A percentile compares a stretch with the other conserved stretches of the same genome.
These are phyloP conservation scores for Caiman crocodilus DNA, from an alignment of 2,797 vertebrate species.

Conservation along the genomic window DNA sequence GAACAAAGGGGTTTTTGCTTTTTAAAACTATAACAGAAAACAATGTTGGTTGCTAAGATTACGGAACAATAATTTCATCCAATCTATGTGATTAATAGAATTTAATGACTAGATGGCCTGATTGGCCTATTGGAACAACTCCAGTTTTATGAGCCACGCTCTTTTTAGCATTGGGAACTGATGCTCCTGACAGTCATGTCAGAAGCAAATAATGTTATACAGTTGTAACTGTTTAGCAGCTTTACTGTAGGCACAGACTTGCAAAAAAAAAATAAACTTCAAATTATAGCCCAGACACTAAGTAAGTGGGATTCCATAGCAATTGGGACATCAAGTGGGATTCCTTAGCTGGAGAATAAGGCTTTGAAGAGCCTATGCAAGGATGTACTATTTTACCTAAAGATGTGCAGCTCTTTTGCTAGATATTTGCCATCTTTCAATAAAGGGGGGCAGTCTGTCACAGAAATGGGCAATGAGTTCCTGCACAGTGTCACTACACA, in stretches of 20 bases:
- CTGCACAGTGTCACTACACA: accelerated
- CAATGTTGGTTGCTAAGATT: not conserved
- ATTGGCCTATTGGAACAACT: not conserved
- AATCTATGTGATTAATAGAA: not conserved
- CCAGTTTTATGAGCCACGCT: not conserved
- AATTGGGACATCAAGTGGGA: accelerated
- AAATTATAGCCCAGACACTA: not conserved
- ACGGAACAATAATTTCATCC: not conserved
- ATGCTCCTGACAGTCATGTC: not conserved
- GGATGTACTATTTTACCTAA: not conserved
- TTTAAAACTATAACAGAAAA: not conserved
- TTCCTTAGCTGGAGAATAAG: not conserved
- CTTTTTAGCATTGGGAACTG: not conserved
- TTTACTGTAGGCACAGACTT: not conserved
- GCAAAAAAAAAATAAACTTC: not conserved
- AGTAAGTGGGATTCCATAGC: not conserved
- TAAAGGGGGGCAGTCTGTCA: not conserved
- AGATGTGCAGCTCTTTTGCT: not conserved
- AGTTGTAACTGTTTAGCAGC: not conserved
- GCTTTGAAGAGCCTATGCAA: not conserved
- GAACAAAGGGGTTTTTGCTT: not conserved
- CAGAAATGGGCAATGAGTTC: not conserved
- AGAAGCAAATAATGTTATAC: not conserved
- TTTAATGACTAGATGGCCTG: not conserved
- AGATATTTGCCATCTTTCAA: accelerated